Conservation (phyloP, 1,140 invertebrate genomes). For the Drosophila ogumai region DNA sequence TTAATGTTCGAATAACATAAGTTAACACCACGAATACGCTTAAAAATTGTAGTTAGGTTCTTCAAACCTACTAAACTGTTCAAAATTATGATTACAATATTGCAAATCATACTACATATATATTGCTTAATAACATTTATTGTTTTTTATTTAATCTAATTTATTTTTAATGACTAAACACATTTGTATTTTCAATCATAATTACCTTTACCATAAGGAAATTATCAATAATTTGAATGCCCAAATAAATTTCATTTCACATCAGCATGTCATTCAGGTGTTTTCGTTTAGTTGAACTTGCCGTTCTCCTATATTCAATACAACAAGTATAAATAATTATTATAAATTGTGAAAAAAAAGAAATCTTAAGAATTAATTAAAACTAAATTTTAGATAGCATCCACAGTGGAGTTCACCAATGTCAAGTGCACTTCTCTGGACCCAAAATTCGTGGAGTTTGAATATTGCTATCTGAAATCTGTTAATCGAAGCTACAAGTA, state of each 20-base stretch:
- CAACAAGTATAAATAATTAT: not conserved
- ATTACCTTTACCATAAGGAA: no score
- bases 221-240: not conserved
- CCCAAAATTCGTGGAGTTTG: conserved; percentile 4
- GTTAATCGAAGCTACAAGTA: conserved; percentile 21
- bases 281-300: not conserved
- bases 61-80: no score
- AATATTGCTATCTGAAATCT: conserved; percentile 39
- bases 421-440: conserved; percentile 29
- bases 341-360: not conserved
- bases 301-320: not conserved
- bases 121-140: no score
- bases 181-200: not conserved
- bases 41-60: no score
- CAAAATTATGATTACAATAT: no score
- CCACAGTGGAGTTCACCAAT: conserved; percentile 26
- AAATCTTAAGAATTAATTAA: no score
- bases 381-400: not conserved
- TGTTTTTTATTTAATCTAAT: not conserved
- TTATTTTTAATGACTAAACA: not conserved
- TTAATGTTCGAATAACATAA: no score
- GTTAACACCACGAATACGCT: no score
- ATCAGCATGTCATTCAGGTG: not conserved
- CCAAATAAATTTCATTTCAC: not conserved
- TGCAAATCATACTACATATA: no score